A percentile compares a stretch with the other conserved stretches of the same genome.
These are phyloP conservation scores for Eilema griseolum DNA, from an alignment of 2,888 invertebrate genomes.

Conservation along the genomic window DNA sequence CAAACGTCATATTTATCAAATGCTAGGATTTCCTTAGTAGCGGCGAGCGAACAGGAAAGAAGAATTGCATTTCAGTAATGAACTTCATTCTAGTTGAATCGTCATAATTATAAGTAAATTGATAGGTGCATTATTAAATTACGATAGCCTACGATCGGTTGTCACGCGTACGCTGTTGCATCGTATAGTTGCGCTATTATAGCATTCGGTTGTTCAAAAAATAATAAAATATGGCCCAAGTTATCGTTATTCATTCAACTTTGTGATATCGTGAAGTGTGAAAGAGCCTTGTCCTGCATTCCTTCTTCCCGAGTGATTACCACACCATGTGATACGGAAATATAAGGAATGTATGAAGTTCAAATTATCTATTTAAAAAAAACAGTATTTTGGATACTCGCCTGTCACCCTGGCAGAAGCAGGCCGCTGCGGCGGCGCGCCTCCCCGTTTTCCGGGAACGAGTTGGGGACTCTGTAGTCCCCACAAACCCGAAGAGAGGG, in stretches of 20 bases:
- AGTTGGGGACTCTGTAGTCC: no score
- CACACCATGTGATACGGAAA: slow-evolving; percentile 16
- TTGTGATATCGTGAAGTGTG: slow-evolving; percentile 38
- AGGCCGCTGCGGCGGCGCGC: no score
- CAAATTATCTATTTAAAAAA: not conserved
- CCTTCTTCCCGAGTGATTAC: slow-evolving; percentile 21
- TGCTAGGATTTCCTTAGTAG: no score
- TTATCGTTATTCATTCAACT: not conserved
- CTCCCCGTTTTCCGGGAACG: no score
- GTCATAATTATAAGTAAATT: no score
- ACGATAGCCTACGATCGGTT: not conserved
- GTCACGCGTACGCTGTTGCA: not conserved
- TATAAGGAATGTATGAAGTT: slow-evolving; percentile 32
- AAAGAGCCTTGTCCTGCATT: slow-evolving; percentile 25
- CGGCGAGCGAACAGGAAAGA: no score
- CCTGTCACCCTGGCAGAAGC: no score
- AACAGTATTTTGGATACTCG: no score
- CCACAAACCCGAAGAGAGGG: no score
- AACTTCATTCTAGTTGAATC: not conserved
- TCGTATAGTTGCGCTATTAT: not conserved
- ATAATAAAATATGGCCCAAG: not conserved
- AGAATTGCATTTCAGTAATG: not conserved
- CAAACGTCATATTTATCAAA: no score
- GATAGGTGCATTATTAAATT: not conserved
- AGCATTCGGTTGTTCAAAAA: not conserved